phyloP scores from a whole-genome alignment of 2,888 invertebrate genomes.

The Yponomeuta sedellus region DNA sequence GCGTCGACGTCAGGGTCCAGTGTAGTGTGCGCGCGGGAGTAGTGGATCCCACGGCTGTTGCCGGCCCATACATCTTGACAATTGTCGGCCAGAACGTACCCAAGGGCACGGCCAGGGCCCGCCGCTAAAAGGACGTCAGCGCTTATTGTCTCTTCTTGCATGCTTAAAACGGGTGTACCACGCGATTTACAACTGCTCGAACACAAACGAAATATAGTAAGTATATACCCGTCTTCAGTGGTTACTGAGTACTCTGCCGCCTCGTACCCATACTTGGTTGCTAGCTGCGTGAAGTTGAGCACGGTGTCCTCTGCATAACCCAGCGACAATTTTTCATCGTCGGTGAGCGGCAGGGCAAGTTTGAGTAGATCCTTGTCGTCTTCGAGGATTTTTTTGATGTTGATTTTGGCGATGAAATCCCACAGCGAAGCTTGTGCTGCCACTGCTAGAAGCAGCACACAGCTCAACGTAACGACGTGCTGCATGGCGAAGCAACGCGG shows the following conservation, averaged over 20 bases:
- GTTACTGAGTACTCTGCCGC: constrained; percentile 7
- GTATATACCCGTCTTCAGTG: constrained; percentile 15
- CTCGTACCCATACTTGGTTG: background rate
- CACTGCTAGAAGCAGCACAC: background rate
- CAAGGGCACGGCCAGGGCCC: constrained; percentile 7
- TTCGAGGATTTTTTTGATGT: constrained; percentile 12
- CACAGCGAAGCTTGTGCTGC: background rate
- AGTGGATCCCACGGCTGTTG: constrained; percentile 82
- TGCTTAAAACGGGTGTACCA: constrained; percentile 7
- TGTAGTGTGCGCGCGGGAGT: constrained; percentile 72
- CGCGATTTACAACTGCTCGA: background rate
- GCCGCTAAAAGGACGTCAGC: constrained; percentile 13
- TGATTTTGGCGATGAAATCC: background rate
- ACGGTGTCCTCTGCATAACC: constrained; percentile 53
- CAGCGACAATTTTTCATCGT: constrained; percentile 80
- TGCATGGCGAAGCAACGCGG: background rate
- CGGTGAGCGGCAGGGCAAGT: constrained; percentile 82
- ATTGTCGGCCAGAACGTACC: constrained; percentile 71
- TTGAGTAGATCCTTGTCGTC: constrained; percentile 60
- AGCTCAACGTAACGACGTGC: background rate
- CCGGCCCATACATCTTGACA: constrained; percentile 83
- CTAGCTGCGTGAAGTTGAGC: constrained; percentile 5
- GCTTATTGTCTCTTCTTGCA: constrained; percentile 11
- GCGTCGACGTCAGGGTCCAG: constrained; percentile 51
- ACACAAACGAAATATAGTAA: constrained; percentile 7